Evolutionary conservation across 2,113 vertebrate genomes (phyloP), one percentile per base, ranked within the genome.

Genomic region (Stercorarius parasiticus): DNA sequence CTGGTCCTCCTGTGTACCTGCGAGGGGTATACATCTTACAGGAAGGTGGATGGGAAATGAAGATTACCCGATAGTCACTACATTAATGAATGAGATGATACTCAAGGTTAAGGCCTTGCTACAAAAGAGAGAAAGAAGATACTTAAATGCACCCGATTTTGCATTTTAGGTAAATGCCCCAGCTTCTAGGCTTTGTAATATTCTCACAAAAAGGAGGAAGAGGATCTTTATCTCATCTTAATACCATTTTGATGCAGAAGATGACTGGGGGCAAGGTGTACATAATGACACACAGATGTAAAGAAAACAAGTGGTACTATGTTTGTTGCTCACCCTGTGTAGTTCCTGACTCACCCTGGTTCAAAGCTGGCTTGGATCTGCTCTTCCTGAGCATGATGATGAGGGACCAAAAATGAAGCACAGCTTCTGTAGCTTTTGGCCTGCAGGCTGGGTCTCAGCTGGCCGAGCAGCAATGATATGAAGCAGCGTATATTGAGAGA

Each of bases 301-400:
- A 74, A 58, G 74, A 70, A 93, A 72, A 38, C 5, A 36, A 49
- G 19, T 15, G 11, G 40, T 32, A 25, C 1, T 42, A 2, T 6
- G 10, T 42, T 80, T 80, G 10, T 61, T 91, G 36, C 11, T 82
- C 11, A 36, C 5, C 25, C 20, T 26, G 0, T 43, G 17, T 9
- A 56, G 36, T 2, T 89, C 19, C 59, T 84, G 45, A 70, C 7
- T 3, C 34, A 52, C 53, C 27, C 27, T 62, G 40, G 3, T 38
- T 66, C 34, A 89, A 77, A 81, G 26, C 8, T 58, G 42, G 3
- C 13, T 88, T 77, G 34, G 16, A 43, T 56, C 16, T 83, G 9
- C 5, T 69, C 40, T 83, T 70, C 12, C 36, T 73, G 16, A 26
- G 4, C 5, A 2, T 0, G 0, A 22, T 0, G 0, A 32, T 49